These are phyloP conservation scores for Tetragnatha versicolor DNA, from an alignment of 1,140 invertebrate species.

Conservation along the genomic window DNA sequence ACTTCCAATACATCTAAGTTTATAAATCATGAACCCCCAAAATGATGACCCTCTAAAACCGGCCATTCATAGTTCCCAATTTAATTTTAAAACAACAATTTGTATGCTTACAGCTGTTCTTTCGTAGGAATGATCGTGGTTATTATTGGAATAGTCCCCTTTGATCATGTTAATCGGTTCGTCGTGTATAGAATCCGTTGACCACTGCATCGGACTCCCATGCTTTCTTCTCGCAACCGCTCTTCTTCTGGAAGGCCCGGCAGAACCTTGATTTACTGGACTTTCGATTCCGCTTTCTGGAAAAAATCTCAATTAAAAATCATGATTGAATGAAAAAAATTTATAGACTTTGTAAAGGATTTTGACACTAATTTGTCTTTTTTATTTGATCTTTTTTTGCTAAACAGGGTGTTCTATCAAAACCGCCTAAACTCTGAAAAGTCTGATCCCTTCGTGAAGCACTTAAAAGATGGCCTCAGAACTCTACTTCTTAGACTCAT, in stretches of 20 bases:
- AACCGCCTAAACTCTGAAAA: no score
- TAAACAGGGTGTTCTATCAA: no score
- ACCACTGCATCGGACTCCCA: constrained; percentile 7
- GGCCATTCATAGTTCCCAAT: not conserved
- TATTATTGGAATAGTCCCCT: constrained; percentile 22
- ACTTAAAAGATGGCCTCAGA: no score
- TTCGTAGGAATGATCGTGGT: constrained; percentile 55
- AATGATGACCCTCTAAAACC: no score
- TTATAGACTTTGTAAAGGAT: not conserved
- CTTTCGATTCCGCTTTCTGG: constrained; percentile 18
- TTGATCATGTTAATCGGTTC: constrained; percentile 56
- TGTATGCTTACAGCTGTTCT: constrained; percentile 36
- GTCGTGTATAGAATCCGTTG: constrained; percentile 9
- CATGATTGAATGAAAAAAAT: not conserved
- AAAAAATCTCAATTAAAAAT: not conserved
- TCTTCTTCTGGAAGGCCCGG: not conserved
- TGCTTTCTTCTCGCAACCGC: not conserved
- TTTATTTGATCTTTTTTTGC: no score
- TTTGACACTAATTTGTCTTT: no score
- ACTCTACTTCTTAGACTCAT: no score
- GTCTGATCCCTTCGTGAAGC: no score
- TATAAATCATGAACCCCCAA: no score
- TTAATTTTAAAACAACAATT: not conserved
- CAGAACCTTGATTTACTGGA: not conserved
- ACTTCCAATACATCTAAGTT: no score